A percentile compares a stretch with the other conserved stretches of the same genome.
These are phyloP conservation scores for Arizona elegans DNA, from an alignment of 2,113 vertebrate species.

Conservation along the genomic window DNA sequence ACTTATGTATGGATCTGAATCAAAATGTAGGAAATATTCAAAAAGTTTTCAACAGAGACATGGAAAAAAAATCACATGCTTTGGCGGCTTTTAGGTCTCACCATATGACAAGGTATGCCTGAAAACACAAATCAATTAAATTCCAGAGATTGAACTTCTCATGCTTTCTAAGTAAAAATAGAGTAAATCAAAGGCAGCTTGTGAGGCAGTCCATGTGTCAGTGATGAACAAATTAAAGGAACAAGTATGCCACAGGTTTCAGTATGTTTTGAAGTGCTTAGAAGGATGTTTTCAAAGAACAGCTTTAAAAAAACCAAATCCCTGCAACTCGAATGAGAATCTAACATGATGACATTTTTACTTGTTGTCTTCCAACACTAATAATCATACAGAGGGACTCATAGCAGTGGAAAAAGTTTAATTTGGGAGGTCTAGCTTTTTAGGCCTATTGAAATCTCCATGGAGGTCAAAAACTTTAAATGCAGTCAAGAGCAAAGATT, in stretches of 20 bases:
- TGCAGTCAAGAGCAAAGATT: not conserved
- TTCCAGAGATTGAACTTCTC: conserved; percentile 10
- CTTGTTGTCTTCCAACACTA: not conserved
- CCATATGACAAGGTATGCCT: conserved; percentile 16
- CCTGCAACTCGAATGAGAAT: not conserved
- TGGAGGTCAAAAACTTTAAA: not conserved
- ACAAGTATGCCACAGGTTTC: not conserved
- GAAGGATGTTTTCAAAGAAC: not conserved
- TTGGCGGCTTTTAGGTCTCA: not conserved
- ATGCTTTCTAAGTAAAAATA: not conserved
- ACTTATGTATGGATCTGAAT: conserved; percentile 20
- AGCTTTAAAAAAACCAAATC: not conserved
- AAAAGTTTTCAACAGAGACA: conserved; percentile 1
- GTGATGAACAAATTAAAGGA: not conserved
- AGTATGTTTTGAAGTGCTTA: not conserved
- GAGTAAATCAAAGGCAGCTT: conserved; percentile 7
- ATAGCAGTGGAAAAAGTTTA: not conserved
- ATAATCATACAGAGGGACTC: not conserved
- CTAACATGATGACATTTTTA: not conserved
- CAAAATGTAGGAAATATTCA: conserved; percentile 36
- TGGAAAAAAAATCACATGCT: conserved; percentile 1
- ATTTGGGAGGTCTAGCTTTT: not conserved
- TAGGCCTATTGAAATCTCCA: not conserved
- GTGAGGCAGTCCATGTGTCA: conserved; percentile 1
- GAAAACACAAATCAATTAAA: conserved; percentile 23